Percentiles rank a stretch among this genome's conserved stretches.
These are phyloP conservation scores for Anhinga anhinga DNA, from an alignment of 2,113 vertebrate genomes.

Conservation along the genomic window DNA sequence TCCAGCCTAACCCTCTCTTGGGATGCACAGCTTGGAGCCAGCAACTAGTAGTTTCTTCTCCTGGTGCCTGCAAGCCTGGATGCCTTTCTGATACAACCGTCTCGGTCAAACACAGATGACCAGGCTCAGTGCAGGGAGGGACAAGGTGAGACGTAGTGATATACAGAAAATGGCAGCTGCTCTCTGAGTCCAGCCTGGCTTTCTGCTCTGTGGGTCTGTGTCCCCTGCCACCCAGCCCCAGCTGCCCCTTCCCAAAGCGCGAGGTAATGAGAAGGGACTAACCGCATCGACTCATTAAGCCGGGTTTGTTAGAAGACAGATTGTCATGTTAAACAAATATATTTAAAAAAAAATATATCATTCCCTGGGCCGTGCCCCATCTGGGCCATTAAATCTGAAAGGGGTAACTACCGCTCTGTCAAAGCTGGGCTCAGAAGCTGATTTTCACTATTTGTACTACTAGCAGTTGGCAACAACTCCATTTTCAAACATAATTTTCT, in stretches of 20 bases:
- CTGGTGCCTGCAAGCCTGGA: background rate
- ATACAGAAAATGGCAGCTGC: background rate
- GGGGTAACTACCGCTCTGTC: slow-evolving; percentile 11
- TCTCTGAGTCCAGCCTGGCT: background rate
- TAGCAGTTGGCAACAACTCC: background rate
- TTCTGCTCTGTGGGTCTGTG: accelerated
- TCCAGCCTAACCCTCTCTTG: background rate
- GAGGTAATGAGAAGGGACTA: background rate
- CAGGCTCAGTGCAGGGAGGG: background rate
- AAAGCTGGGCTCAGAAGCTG: background rate
- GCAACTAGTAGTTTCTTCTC: background rate
- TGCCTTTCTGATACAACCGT: accelerated
- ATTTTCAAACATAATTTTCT: background rate
- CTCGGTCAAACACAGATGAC: background rate
- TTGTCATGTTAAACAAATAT: slow-evolving; percentile 45
- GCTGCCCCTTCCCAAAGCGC: background rate
- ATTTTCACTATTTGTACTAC: background rate
- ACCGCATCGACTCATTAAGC: background rate
- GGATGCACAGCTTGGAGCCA: background rate
- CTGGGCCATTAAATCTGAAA: slow-evolving; percentile 32
- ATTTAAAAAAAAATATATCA: background rate
- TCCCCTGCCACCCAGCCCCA: slow-evolving; percentile 24
- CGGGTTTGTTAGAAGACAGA: background rate
- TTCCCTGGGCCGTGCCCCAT: background rate
- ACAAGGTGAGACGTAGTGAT: background rate